Conservation (phyloP, 2,888 invertebrate genomes). For the Drosophila picticornis region DNA sequence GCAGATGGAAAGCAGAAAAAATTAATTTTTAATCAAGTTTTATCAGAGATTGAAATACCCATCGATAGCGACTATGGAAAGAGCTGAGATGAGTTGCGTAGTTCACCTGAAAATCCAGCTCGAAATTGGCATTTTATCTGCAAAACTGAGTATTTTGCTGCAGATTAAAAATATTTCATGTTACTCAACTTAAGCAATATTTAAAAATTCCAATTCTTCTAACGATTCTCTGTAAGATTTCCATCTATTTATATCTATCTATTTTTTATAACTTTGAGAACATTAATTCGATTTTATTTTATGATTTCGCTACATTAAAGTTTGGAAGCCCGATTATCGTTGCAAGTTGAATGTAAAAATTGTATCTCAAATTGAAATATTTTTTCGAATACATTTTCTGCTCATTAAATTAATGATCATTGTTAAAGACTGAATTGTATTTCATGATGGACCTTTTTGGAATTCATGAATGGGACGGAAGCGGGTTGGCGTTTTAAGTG, state of each 20-base stretch:
- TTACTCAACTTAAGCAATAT: background rate
- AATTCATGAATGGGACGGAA: constrained; percentile 53
- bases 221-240: background rate
- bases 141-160: too few species aligned
- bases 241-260: background rate
- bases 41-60: background rate
- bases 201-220: fast-evolving
- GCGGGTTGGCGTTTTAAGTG: constrained; percentile 62
- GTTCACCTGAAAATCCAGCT: background rate
- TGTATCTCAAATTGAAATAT: background rate
- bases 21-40: fast-evolving
- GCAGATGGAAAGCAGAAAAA: background rate
- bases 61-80: background rate
- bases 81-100: background rate
- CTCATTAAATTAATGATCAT: constrained; percentile 10
- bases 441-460: constrained; percentile 2
- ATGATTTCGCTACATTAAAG: too few species aligned
- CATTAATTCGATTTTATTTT: too few species aligned
- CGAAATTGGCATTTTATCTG: too few species aligned
- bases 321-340: background rate
- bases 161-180: background rate
- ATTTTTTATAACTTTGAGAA: too few species aligned
- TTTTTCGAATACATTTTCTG: fast-evolving
- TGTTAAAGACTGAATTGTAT: constrained; percentile 4
- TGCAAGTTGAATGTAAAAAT: background rate